Conservation (phyloP, 2,888 invertebrate genomes). For the Caenorhabditis panamensis region DNA sequence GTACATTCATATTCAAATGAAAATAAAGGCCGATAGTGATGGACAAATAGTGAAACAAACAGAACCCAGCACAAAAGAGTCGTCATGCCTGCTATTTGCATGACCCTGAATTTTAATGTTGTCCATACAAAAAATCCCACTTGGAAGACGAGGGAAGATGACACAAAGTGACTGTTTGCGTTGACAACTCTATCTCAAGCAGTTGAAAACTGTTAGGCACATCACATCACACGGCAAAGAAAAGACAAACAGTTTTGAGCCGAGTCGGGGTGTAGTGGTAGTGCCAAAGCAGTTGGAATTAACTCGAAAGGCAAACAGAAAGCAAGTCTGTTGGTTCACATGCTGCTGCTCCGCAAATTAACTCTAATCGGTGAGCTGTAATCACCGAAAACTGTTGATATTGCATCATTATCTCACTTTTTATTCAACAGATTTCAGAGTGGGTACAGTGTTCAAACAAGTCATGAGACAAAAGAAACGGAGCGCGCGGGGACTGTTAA, state of each 20-base stretch:
- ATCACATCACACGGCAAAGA: neutral
- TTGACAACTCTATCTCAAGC: slow-evolving; percentile 36
- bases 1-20: slow-evolving; percentile 42
- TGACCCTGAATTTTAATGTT: slow-evolving; percentile 59
- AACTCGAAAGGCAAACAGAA: slow-evolving; percentile 48
- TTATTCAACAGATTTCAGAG: slow-evolving; percentile 26
- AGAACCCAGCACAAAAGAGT: slow-evolving; percentile 31
- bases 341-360: slow-evolving; percentile 28
- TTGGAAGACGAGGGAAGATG: slow-evolving; percentile 16
- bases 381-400: neutral
- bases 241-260: slow-evolving; percentile 50
- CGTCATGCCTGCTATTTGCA: slow-evolving; percentile 43
- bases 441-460: slow-evolving; percentile 10
- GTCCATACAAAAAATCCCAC: slow-evolving; percentile 40
- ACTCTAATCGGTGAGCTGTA: slow-evolving; percentile 2
- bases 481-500: neutral
- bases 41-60: slow-evolving; percentile 49
- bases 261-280: neutral
- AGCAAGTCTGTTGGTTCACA: slow-evolving; percentile 43
- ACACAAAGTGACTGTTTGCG: slow-evolving; percentile 45
- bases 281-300: slow-evolving; percentile 47
- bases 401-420: slow-evolving; percentile 21
- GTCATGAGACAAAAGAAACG: slow-evolving; percentile 28
- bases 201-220: slow-evolving; percentile 29
- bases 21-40: slow-evolving; percentile 29